Base-by-base conservation (phyloP, 2,888 invertebrate genomes). In the Aproaerema taeniolella region DNA sequence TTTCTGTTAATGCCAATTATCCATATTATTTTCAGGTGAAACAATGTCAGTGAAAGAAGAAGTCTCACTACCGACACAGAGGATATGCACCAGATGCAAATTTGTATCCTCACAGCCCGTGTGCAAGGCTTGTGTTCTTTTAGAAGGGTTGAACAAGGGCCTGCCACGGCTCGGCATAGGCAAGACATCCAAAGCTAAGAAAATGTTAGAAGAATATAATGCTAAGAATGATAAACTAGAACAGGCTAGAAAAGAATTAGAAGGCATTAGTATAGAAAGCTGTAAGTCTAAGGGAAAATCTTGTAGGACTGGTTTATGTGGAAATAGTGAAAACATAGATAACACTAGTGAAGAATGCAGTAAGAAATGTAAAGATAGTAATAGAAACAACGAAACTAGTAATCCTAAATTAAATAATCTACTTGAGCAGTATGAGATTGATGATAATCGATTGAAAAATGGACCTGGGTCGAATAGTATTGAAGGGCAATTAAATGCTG, bases 61-160 rank as follows among this genome's bases (percentile, higher is more conserved):
- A 36, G 90, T 95, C 0, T 93, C 93, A 59, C 89, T 96, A 69
- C 98, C 98, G 0, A 88, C 90, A 26, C 91, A 95, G 59, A 92
- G 93, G 38, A 90, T 87, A 31, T 99, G 99, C 70, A 86, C 87
- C 4, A 89, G 94, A 31, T 99, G 99, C 79, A 94, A 95, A 16
- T 99, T 94, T 74, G 92, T 95, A 0, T 95, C 95, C 0, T 98
- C 98, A 46, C 98, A 98, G 68, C 91, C 92, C 55, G 90, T 98
- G 2, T 99, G 99, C 73, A 99, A 99, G 74, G 99, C 99, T 0
- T 99, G 99, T 72, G 91, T 97, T 0, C 87, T 99, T 41, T 82
- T 99, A 2, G 98, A 99, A 83, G 99, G 99, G 1, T 88, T 99
- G 1, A 99, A 99, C 75, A 91, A 93, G 78, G 98, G 98, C 1